These are phyloP conservation scores for Halocynthia roretzi DNA, from an alignment of 23 tunicate genomes.

Conservation along the genomic window DNA sequence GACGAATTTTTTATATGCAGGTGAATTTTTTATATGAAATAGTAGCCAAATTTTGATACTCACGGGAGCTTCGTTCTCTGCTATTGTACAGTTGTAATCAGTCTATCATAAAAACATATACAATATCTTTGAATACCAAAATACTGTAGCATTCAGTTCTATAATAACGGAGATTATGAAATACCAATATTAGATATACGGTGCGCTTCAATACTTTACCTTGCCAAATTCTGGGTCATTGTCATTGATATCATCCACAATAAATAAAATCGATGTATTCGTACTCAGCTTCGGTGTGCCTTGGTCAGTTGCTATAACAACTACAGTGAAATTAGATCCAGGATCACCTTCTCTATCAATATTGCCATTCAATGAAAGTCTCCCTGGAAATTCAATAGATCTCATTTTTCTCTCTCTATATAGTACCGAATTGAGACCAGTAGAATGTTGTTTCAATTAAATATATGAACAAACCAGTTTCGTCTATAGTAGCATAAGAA, in stretches of 20 bases:
- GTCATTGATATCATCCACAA: constrained; percentile 38
- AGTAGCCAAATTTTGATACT: too few species aligned
- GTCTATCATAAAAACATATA: too few species aligned
- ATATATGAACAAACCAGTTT: background rate
- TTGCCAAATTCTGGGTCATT: constrained; percentile 23
- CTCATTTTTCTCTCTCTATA: background rate
- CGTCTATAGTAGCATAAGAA: background rate
- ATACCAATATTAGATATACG: too few species aligned
- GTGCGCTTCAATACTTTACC: background rate
- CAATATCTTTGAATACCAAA: too few species aligned
- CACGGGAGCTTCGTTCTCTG: too few species aligned
- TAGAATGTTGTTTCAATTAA: background rate
- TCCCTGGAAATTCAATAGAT: constrained; percentile 20
- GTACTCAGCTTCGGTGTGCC: constrained; percentile 26
- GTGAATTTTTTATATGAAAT: too few species aligned
- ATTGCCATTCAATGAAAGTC: constrained; percentile 9
- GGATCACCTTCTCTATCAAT: constrained; percentile 43
- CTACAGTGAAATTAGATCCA: constrained; percentile 27
- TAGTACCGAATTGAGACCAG: background rate
- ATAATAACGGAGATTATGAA: too few species aligned
- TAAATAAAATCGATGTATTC: constrained; percentile 1
- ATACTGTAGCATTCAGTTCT: too few species aligned
- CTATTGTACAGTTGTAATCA: too few species aligned
- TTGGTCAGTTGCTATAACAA: constrained; percentile 27
- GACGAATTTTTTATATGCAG: too few species aligned